Evolutionary conservation across 1,140 invertebrate species (phyloP), one percentile per base, ranked within the genome.

Genomic region (Onthophagus taurus): DNA sequence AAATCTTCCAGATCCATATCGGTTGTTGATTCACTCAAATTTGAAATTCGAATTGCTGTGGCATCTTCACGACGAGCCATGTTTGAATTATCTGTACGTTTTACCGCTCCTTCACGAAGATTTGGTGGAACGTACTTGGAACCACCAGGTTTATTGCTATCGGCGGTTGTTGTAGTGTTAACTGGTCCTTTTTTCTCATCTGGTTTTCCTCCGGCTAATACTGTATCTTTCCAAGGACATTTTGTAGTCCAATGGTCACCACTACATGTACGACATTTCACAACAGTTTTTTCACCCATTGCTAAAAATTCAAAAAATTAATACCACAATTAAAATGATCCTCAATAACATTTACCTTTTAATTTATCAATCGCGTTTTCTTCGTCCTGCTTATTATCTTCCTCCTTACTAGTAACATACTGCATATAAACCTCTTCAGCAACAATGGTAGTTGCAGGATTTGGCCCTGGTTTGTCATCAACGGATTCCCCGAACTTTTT

Each of bases 221-320:
- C 73, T 57, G 81, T 89, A 55, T 95, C 89, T 67, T 96, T 96
- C 74, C 89, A 97, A 2, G 94, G 94, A 76, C 94, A 98, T 53
- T 90, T 90, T 33, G 89, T 80, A 4, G 92, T 96, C 91, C 93
- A 97, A 74, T 98, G 94, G 53, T 97, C 93, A 12, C 89, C 89
- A 59, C 89, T 89, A 70, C 93, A 98, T 44, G 84, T 89, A 65
- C 94, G 78, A 61, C 94, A 98, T 60, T 89, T 91, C 39, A 96
- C 88, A 54, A 90, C 77, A 53, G 85, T 81, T 59, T 81, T 86
- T 51, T 80, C 76, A 12, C 73, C 76, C 58, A 76, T 18, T 35
- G 54, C 60, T 61, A 31, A 30, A 55, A 52, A 38, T 39, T 44
- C 21, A 17, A 21, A 33, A 13, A 7, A 13, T 9, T 16, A 33